Evolutionary conservation across 2,113 vertebrate genomes (phyloP).

Genomic region (Felis chaus): DNA sequence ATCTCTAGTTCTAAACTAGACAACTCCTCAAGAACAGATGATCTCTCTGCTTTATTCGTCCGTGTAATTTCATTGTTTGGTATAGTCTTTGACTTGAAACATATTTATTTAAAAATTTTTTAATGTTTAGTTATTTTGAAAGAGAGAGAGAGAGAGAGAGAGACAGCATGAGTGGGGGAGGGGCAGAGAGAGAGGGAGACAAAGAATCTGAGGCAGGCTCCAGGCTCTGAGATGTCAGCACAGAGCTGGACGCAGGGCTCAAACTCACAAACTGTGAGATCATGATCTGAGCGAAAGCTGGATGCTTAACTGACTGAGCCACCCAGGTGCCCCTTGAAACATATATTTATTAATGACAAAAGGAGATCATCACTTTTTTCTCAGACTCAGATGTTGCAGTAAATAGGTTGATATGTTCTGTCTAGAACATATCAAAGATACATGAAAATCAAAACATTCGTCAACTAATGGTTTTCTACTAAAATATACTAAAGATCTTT

Average conservation of each 20-base stretch:
- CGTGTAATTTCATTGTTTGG: not conserved
- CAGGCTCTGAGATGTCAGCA: too few relatives aligned
- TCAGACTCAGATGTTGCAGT: not conserved
- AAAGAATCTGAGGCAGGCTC: too few relatives aligned
- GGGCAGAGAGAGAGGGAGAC: too few relatives aligned
- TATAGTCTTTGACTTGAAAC: not conserved
- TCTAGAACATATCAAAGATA: not conserved
- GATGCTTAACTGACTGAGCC: too few relatives aligned
- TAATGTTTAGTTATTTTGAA: too few relatives aligned
- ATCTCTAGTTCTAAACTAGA: not conserved
- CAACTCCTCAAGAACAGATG: not conserved
- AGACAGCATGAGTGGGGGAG: too few relatives aligned
- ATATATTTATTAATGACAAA: not conserved
- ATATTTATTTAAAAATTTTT: too few relatives aligned
- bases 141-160: too few relatives aligned
- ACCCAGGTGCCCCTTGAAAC: too few relatives aligned
- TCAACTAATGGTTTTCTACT: not conserved
- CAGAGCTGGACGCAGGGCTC: too few relatives aligned
- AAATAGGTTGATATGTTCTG: not conserved
- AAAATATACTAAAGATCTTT: not conserved
- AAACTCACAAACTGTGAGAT: too few relatives aligned
- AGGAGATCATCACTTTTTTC: not conserved
- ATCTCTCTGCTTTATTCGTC: not conserved
- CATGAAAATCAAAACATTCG: not conserved
- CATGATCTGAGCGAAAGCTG: too few relatives aligned